Base-by-base conservation (phyloP, 2,113 vertebrate species). In the Epinephelus lanceolatus region DNA sequence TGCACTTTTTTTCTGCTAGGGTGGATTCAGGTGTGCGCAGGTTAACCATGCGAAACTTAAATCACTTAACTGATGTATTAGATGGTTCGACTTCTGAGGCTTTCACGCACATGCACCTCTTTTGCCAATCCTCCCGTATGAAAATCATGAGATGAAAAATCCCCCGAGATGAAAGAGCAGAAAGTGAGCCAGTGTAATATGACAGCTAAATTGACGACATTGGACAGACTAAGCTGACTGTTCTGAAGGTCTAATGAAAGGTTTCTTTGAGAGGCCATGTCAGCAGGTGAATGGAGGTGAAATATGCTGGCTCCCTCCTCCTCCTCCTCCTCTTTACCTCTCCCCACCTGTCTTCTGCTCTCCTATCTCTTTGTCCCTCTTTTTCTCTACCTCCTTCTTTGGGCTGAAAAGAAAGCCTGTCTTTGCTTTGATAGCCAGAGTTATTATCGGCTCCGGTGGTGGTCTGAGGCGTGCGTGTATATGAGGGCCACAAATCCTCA, bases 201-300 rank as follows among this genome's bases (percentile, higher is more conserved):
- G 88, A 91, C 88, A 83, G 81, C 84, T 89, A 91, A 89, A 92
- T 90, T 92, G 89, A 93, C 73, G 67, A 84, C 74, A 79, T 63
- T 47, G 79, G 88, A 82, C 80, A 42, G 83, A 84, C 85, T 87
- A 84, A 90, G 90, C 86, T 63, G 86, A 86, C 71, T 93, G 86
- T 78, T 93, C 85, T 85, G 85, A 91, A 83, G 82, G 78, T 81
- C 86, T 91, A 90, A 94, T 94, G 93, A 94, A 94, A 94, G 89
- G 88, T 86, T 93, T 89, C 93, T 93, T 93, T 94, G 89, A 94
- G 80, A 84, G 89, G 90, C 90, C 87, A 71, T 89, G 90, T 93
- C 92, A 91, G 90, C 87, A 92, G 90, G 90, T 94, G 92, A 93
- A 90, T 91, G 83, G 87, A 88, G 90, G 89, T 93, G 91, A 94